phyloP scores from a whole-genome alignment of 1,140 invertebrate genomes.

The Elymnias hypermnestra region DNA sequence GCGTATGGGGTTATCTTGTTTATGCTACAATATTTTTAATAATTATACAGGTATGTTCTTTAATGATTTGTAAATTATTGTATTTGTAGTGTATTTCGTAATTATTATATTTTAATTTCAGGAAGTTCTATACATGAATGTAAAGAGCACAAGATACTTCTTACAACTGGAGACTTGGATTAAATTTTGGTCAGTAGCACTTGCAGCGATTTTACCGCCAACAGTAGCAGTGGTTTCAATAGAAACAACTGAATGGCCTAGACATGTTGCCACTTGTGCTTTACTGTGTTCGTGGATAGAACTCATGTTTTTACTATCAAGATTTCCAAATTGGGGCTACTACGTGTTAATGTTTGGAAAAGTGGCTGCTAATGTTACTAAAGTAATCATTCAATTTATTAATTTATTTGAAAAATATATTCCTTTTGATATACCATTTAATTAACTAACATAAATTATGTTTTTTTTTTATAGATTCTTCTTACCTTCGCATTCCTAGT shows the following conservation, averaged over 20 bases:
- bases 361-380: slow-evolving; percentile 69
- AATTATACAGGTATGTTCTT: slow-evolving; percentile 50
- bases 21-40: slow-evolving; percentile 46
- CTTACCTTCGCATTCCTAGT: slow-evolving; percentile 70
- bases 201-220: slow-evolving; percentile 43
- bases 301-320: slow-evolving; percentile 74
- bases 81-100: neutral
- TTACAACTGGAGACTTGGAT: slow-evolving; percentile 69
- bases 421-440: no score
- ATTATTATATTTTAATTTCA: slow-evolving; percentile 38
- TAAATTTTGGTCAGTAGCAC: slow-evolving; percentile 53
- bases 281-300: slow-evolving; percentile 75
- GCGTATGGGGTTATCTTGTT: slow-evolving; percentile 47
- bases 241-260: slow-evolving; percentile 54
- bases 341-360: slow-evolving; percentile 76
- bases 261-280: slow-evolving; percentile 71
- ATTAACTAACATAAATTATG: neutral
- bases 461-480: slow-evolving; percentile 59
- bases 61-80: neutral
- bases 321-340: slow-evolving; percentile 75
- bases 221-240: slow-evolving; percentile 29
- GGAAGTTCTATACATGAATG: slow-evolving; percentile 67
- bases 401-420: no score
- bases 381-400: slow-evolving; percentile 39
- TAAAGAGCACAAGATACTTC: slow-evolving; percentile 62